A percentile compares a stretch with the other conserved stretches of the same genome.
These are phyloP conservation scores for Bufotes viridis DNA, from an alignment of 2,797 vertebrate species.

Conservation along the genomic window DNA sequence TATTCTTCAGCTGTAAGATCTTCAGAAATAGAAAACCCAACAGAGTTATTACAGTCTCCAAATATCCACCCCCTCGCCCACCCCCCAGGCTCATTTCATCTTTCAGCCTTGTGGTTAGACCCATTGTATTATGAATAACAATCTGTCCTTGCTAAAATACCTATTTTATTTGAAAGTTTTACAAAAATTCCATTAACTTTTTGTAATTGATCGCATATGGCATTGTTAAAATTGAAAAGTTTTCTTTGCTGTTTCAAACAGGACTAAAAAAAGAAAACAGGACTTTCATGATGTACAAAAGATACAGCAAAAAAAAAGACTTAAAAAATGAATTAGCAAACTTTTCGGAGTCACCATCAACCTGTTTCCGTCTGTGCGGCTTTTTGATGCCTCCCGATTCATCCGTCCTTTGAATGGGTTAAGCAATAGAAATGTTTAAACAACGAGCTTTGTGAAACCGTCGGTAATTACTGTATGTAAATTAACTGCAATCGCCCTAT, in stretches of 20 bases:
- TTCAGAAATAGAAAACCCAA: conserved; percentile 20
- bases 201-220: conserved; percentile 7
- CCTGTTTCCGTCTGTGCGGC: neutral
- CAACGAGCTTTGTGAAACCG: conserved; percentile 43
- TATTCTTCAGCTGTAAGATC: conserved; percentile 24
- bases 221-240: neutral
- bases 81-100: neutral
- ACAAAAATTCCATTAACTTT: neutral
- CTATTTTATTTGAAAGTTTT: neutral
- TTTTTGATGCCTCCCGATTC: neutral
- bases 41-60: neutral
- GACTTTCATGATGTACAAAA: conserved; percentile 16
- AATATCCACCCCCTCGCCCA: neutral
- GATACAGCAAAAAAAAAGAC: neutral
- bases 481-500: conserved; percentile 53
- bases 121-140: neutral
- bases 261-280: neutral
- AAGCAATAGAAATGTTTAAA: conserved; percentile 37
- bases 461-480: conserved; percentile 61
- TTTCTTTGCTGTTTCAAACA: neutral
- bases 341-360: neutral
- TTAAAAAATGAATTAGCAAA: neutral
- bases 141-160: conserved; percentile 15
- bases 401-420: conserved; percentile 23
- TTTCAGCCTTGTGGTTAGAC: neutral